These are phyloP conservation scores for Lasioglossum leucozonium DNA, from an alignment of 2,888 invertebrate genomes.

Conservation along the genomic window DNA sequence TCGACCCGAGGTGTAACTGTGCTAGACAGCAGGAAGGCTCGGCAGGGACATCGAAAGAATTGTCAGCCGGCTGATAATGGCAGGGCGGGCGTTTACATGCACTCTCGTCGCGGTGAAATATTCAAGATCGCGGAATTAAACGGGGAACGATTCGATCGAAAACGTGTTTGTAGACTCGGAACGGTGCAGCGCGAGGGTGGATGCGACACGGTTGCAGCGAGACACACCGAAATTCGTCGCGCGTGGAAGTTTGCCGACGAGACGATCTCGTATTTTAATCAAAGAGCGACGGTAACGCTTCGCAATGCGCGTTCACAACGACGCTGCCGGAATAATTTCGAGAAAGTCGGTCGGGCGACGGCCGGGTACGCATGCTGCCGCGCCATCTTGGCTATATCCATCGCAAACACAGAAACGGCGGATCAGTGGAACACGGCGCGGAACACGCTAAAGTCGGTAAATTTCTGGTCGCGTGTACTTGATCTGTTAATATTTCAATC, in stretches of 20 bases:
- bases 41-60: background rate
- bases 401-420: background rate
- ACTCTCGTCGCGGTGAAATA: slow-evolving; percentile 35
- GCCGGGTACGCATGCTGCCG: slow-evolving; percentile 20
- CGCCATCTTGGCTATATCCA: slow-evolving; percentile 6
- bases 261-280: slow-evolving; percentile 55
- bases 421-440: background rate
- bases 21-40: background rate
- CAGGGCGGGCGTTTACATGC: slow-evolving; percentile 21
- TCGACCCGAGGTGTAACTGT: background rate
- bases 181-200: background rate
- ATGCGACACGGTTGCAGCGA: background rate
- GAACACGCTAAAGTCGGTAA: slow-evolving; percentile 42
- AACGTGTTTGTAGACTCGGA: slow-evolving; percentile 40
- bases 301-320: background rate
- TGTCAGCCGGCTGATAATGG: slow-evolving; percentile 25
- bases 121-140: slow-evolving; percentile 44
- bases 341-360: slow-evolving; percentile 19
- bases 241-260: slow-evolving; percentile 17
- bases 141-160: slow-evolving; percentile 25
- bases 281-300: slow-evolving; percentile 43
- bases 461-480: slow-evolving; percentile 53
- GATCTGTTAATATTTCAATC: slow-evolving; percentile 60
- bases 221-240: slow-evolving; percentile 24
- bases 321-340: slow-evolving; percentile 37